These are phyloP conservation scores for Leucophenga varia DNA, from an alignment of 1,140 invertebrate genomes.

Conservation along the genomic window DNA sequence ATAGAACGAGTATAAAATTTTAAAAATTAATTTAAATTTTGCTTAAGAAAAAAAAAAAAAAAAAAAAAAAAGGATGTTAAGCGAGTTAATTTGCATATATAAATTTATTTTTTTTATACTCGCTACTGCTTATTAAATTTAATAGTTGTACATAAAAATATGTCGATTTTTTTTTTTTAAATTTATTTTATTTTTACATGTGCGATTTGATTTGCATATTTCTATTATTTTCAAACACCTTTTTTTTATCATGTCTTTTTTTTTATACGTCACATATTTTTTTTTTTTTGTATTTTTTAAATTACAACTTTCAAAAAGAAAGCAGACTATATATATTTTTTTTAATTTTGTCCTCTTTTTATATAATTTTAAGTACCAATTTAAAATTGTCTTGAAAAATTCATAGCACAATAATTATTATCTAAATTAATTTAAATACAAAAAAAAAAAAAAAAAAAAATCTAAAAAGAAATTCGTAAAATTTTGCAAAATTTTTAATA, in stretches of 20 bases:
- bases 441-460: constrained; percentile 15
- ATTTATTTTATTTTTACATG: constrained; percentile 1
- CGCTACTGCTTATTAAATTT: constrained; percentile 3
- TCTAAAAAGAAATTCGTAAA: constrained; percentile 19
- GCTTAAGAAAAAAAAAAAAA: constrained; percentile 30
- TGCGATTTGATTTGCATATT: constrained; percentile 4
- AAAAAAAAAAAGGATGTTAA: constrained; percentile 16
- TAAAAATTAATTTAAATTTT: constrained; percentile 43
- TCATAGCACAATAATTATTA: background rate
- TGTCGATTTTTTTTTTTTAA: constrained; percentile 5
- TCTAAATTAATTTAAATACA: constrained; percentile 13
- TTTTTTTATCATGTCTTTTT: background rate
- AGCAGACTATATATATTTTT: constrained; percentile 7
- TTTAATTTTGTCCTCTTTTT: constrained; percentile 5
- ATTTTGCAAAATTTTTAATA: constrained; percentile 26
- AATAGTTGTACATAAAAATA: constrained; percentile 9
- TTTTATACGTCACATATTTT: constrained; percentile 7
- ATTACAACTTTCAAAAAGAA: constrained; percentile 21
- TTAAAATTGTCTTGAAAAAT: no score
- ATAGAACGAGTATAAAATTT: constrained; percentile 39
- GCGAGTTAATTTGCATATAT: constrained; percentile 29
- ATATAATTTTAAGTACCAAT: no score
- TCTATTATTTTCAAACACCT: constrained; percentile 14
- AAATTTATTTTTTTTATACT: constrained; percentile 20
- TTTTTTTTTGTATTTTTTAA: constrained; percentile 9